Evolutionary conservation across 2,888 invertebrate genomes (phyloP).

Genomic region (Elegia similella): DNA sequence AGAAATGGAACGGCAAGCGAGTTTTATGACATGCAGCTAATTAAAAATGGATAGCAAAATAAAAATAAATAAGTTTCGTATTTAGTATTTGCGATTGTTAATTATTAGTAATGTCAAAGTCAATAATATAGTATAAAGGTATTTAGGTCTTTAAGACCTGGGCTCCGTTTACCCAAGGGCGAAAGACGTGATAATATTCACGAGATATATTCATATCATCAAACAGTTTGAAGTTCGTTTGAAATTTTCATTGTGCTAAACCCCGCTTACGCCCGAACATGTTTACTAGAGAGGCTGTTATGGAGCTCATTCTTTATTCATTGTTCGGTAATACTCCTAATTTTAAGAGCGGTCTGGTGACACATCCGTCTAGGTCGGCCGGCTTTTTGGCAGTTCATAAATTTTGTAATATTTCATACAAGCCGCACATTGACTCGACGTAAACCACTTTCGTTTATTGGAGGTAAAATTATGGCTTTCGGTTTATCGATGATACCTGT

Average conservation of each 20-base stretch:
- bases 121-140: no score
- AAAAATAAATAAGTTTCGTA: no score
- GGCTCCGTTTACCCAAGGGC: no score
- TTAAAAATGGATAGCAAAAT: no score
- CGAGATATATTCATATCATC: no score
- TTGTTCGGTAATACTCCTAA: constrained; percentile 10
- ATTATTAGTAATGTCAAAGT: no score
- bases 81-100: no score
- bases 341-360: constrained; percentile 12
- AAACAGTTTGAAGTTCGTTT: neutral
- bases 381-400: constrained; percentile 11
- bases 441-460: constrained; percentile 14
- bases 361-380: constrained; percentile 9
- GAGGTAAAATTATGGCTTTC: constrained; percentile 11
- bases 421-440: constrained; percentile 8
- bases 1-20: no score
- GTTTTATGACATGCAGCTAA: no score
- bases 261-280: neutral
- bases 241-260: neutral
- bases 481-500: constrained; percentile 11
- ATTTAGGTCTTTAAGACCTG: no score
- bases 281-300: neutral
- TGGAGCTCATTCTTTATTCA: constrained; percentile 11
- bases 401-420: constrained; percentile 15
- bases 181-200: no score